Evolutionary conservation across 2,888 invertebrate genomes (phyloP).

Genomic region (Lithodes maja): DNA sequence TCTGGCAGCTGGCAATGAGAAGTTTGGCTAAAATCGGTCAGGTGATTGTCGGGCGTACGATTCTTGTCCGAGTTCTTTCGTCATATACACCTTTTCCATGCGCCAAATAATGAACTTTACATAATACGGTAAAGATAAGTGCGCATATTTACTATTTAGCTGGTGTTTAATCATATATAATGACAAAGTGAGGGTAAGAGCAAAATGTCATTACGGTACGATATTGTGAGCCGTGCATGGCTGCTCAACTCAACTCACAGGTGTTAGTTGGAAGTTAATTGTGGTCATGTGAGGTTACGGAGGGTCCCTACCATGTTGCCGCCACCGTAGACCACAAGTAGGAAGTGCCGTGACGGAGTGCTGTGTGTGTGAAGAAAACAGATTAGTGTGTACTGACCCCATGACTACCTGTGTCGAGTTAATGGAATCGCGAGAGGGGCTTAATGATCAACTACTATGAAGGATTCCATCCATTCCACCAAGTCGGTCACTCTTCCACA

Average conservation of each 20-base stretch:
- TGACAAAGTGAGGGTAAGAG: background rate
- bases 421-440: background rate
- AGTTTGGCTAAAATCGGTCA: conserved; percentile 22
- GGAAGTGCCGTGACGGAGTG: background rate
- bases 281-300: background rate
- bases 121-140: background rate
- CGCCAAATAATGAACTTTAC: background rate
- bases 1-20: conserved; percentile 11
- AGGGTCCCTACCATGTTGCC: background rate
- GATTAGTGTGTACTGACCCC: background rate
- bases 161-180: background rate
- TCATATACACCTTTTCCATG: background rate
- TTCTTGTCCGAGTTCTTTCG: background rate
- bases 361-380: background rate
- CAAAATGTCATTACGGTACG: conserved; percentile 17
- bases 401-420: background rate
- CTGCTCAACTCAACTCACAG: background rate
- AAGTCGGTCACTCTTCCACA: background rate
- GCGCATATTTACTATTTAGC: background rate
- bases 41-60: conserved; percentile 41
- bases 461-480: background rate
- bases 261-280: conserved; percentile 2
- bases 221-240: background rate
- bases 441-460: too few relatives aligned
- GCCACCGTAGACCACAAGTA: background rate